These are phyloP conservation scores for Turritopsis dohrnii DNA, from an alignment of 30 jellyfish, hydroid and myxozoan genomes.

Conservation along the genomic window DNA sequence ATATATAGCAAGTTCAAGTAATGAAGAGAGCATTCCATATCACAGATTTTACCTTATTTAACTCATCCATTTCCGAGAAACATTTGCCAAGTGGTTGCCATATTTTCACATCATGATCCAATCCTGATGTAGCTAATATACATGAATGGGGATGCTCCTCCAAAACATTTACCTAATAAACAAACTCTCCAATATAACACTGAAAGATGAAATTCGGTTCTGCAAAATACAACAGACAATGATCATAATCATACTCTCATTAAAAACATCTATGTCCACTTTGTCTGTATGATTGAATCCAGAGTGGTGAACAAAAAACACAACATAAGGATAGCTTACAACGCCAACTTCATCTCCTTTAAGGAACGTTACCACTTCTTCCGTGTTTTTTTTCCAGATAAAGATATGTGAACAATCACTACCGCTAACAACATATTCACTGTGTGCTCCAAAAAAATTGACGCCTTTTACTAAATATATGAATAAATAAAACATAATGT, in stretches of 20 bases:
- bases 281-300: no score
- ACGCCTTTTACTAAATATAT: slow-evolving; percentile 82
- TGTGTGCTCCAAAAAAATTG: slow-evolving; percentile 80
- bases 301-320: no score
- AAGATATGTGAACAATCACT: slow-evolving; percentile 96
- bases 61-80: slow-evolving; percentile 52
- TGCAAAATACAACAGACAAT: no score
- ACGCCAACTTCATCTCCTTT: slow-evolving; percentile 95
- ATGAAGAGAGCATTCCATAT: not conserved
- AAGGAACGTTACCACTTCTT: slow-evolving; percentile 76
- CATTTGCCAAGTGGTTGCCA: slow-evolving; percentile 85
- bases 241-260: no score
- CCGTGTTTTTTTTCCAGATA: slow-evolving; percentile 72
- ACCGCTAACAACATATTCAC: slow-evolving; percentile 96
- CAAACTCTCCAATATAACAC: no score
- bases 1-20: not conserved
- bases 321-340: slow-evolving; percentile 53
- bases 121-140: slow-evolving; percentile 96
- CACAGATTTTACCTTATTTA: slow-evolving; percentile 55
- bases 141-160: slow-evolving; percentile 91
- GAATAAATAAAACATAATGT: not conserved
- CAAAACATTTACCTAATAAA: slow-evolving; percentile 83
- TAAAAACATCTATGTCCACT: no score
- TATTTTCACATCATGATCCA: slow-evolving; percentile 87
- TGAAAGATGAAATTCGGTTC: no score